These are phyloP conservation scores for Hiodon alosoides DNA, from an alignment of 2,113 vertebrate species.

Conservation along the genomic window DNA sequence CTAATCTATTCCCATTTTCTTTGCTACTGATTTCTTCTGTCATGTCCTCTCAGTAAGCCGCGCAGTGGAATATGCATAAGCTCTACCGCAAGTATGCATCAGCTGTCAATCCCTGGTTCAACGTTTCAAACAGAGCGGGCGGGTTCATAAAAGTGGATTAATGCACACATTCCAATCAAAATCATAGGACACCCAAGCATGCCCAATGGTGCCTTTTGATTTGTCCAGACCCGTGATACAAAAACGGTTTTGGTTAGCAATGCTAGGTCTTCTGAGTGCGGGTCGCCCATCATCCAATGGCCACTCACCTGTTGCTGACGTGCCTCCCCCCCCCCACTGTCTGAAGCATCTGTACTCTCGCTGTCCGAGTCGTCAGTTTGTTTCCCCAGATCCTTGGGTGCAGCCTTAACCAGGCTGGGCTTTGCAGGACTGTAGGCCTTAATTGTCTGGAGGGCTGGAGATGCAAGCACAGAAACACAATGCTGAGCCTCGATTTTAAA, in stretches of 20 bases:
- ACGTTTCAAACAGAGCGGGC: no score
- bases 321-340: not conserved
- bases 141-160: no score
- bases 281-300: not conserved
- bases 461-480: not conserved
- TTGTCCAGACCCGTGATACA: not conserved
- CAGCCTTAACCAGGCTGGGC: not conserved
- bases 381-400: not conserved
- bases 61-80: no score
- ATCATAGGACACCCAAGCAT: no score
- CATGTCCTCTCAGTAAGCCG: no score
- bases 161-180: no score
- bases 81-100: no score
- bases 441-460: not conserved
- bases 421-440: not conserved
- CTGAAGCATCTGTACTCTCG: slow-evolving; percentile 11
- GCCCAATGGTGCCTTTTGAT: no score
- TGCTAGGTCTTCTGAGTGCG: not conserved
- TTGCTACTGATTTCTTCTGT: no score
- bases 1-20: no score
- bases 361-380: not conserved
- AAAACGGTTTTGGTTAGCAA: not conserved
- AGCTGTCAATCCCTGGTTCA: no score
- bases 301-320: not conserved
- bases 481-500: not conserved